Percentiles rank a stretch among this genome's conserved stretches.
Conservation (phyloP, 2,888 invertebrate genomes). For the Apamea crenata region DNA sequence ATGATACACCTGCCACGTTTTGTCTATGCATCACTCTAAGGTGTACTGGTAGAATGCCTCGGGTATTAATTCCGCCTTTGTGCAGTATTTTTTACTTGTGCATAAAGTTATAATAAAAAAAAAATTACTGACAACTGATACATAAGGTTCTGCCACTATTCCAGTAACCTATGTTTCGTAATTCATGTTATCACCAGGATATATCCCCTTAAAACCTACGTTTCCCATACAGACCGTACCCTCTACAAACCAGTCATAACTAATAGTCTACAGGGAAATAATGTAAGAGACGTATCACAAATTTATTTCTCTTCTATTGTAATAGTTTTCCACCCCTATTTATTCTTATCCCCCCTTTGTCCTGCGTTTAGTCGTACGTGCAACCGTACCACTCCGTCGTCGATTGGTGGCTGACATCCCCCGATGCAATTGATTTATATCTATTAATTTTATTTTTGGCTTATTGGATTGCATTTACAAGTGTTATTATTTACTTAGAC, state of each 20-base stretch:
- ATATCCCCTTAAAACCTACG: neutral
- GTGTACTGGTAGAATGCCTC: neutral
- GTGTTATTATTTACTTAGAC: neutral
- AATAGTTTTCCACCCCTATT: slow-evolving; percentile 53
- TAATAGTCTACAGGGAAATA: slow-evolving; percentile 63
- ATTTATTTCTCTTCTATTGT: slow-evolving; percentile 57
- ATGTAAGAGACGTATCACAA: slow-evolving; percentile 52
- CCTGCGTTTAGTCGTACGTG: slow-evolving; percentile 59
- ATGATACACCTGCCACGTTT: neutral
- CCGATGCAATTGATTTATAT: slow-evolving; percentile 45
- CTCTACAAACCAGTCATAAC: slow-evolving; percentile 34
- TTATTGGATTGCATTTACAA: slow-evolving; percentile 15
- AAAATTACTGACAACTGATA: no score
- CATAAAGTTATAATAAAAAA: no score
- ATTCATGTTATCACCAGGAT: neutral
- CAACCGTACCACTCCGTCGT: slow-evolving; percentile 51
- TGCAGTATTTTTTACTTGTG: no score
- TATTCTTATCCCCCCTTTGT: slow-evolving; percentile 59
- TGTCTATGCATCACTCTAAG: neutral
- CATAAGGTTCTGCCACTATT: neutral
- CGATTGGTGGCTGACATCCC: slow-evolving; percentile 53
- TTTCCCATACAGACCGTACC: neutral
- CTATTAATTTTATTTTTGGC: slow-evolving; percentile 7
- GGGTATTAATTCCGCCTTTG: neutral
- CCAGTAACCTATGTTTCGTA: neutral